Evolutionary conservation across 1,140 invertebrate species (phyloP), one percentile per base, ranked within the genome.

Genomic region (Heliconius hewitsoni): DNA sequence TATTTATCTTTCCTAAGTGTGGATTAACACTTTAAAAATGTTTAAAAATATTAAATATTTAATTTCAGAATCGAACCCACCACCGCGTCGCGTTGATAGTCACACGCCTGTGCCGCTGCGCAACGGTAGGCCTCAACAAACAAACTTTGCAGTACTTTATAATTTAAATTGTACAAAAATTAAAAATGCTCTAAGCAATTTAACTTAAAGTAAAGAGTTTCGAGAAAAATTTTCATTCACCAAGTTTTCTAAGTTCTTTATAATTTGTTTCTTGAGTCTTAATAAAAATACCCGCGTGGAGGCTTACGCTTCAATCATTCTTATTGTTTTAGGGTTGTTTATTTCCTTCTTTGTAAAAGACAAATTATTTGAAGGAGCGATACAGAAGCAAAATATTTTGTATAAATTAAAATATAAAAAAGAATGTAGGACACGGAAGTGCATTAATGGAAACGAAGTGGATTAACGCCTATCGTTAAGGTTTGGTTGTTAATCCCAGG

Each of bases 121-220:
- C 13, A 13, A 46, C 3, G 13, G 4, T 46, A 42, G 42, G 42
- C 42, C 11, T 42, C 8, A 16, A 46, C 13, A 46, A 46, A 16
- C 42, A 46, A 46, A 46, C 42, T 46, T 52, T 19, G 18, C 50
- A 52, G 2, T 19, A 52, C 6, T 19, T 52, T 19, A 52, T 52
- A 52, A 57, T 57, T 23, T 8, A n/a, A 57, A 57, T 66, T 66
- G 9, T 27, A 66, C 11, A 66, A 27, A 66, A 66, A 66, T 66
- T 66, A 66, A 66, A 66, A 66, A 30, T 27, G 60, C 60, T 66
- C n/a, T 66, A 30, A 76, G 74, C 74, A 76, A 75, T 75, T 75
- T 66, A 75, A 42, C 57, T 34, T 76, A 73, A 78, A 39, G 77
- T 46, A 78, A 78, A 78, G 72, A 74, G 72, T 73, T 78, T 72